Percentiles rank a stretch among this genome's conserved stretches.
Conservation (phyloP, 2,888 invertebrate genomes). For the Microctonus brassicae region DNA sequence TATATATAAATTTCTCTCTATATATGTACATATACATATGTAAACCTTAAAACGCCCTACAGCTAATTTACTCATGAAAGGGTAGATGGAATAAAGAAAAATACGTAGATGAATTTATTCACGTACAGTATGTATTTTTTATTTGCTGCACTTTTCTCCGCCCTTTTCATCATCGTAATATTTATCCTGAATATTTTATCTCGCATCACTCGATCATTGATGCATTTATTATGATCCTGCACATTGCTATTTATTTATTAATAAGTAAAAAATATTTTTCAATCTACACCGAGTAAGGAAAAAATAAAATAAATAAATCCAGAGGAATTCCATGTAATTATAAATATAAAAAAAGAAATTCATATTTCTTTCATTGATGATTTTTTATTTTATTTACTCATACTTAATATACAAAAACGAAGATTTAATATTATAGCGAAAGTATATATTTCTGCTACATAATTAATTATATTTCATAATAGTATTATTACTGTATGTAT, state of each 20-base stretch:
- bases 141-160: not conserved
- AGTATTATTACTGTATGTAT: not conserved
- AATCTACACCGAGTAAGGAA: not conserved
- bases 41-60: not conserved
- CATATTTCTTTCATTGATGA: not conserved
- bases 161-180: not conserved
- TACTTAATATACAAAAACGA: not conserved
- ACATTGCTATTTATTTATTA: not conserved
- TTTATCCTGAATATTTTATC: not conserved
- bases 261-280: not conserved
- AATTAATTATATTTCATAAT: not conserved
- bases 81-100: not conserved
- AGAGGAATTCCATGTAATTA: not conserved
- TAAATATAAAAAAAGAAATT: not conserved
- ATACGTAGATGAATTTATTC: not conserved
- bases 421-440: not conserved
- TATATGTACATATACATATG: not conserved
- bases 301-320: not conserved
- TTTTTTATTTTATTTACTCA: not conserved
- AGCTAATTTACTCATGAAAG: not conserved
- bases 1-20: too few species aligned
- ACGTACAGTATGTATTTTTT: not conserved
- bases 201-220: not conserved
- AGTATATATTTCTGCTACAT: too few species aligned
- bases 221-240: not conserved